Percentiles rank a stretch among this genome's conserved stretches.
Evolutionary conservation across 2,797 vertebrate genomes (phyloP).

Genomic region (Zalophus californianus): DNA sequence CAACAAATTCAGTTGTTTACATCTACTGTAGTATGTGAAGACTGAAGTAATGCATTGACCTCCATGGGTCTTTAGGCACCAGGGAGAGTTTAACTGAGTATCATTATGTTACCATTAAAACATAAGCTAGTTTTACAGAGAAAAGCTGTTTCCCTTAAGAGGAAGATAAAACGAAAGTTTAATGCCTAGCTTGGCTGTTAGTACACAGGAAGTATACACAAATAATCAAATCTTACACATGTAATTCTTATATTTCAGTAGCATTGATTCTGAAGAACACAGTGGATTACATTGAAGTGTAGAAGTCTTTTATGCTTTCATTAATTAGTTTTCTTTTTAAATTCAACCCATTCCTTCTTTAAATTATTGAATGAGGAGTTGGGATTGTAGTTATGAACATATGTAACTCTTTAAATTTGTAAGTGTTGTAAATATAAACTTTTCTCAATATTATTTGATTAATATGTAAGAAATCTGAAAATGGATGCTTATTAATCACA

Average conservation of each 20-base stretch:
- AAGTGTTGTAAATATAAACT: background rate
- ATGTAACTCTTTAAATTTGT: background rate
- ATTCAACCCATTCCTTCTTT: background rate
- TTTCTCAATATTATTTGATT: background rate
- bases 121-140: background rate
- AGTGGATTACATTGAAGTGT: background rate
- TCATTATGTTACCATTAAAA: background rate
- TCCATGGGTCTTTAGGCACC: background rate
- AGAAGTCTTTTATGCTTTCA: background rate
- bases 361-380: background rate
- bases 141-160: background rate
- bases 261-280: constrained; percentile 28
- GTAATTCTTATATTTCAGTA: background rate
- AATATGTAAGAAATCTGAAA: background rate
- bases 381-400: background rate
- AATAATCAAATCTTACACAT: background rate
- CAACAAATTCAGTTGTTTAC: background rate
- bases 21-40: background rate
- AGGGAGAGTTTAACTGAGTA: background rate
- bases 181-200: background rate
- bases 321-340: constrained; percentile 13
- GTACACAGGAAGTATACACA: background rate
- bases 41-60: background rate
- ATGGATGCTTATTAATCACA: background rate
- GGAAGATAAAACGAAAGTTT: background rate